Percentiles rank a stretch among this genome's conserved stretches.
phyloP scores from a whole-genome alignment of 2,888 invertebrate genomes.

The Pteria penguin region DNA sequence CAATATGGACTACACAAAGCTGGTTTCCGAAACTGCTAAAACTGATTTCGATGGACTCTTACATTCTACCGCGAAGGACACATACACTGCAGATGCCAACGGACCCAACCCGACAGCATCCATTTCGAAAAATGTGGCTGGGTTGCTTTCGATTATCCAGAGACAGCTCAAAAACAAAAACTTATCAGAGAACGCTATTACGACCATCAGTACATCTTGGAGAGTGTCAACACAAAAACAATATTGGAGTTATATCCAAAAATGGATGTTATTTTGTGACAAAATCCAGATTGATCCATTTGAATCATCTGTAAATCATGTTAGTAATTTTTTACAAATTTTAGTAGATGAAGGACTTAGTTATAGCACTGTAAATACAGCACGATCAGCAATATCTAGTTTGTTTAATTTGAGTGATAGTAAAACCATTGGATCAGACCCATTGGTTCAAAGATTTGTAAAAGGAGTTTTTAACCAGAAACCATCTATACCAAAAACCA shows the following conservation, averaged over 20 bases:
- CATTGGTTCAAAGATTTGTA: conserved; percentile 7
- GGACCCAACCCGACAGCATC: neutral
- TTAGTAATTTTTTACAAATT: neutral
- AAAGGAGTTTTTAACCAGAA: conserved; percentile 33
- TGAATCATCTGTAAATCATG: neutral
- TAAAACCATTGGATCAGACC: neutral
- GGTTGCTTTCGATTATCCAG: neutral
- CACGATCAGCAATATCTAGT: conserved; percentile 9
- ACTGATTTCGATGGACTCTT: neutral
- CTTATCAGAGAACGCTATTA: neutral
- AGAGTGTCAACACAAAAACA: conserved; percentile 3
- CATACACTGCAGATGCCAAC: neutral
- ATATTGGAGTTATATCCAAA: conserved; percentile 10
- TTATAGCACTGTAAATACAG: neutral
- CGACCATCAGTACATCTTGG: neutral
- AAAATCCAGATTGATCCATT: conserved; percentile 1
- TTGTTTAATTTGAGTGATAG: neutral
- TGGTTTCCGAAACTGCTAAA: neutral
- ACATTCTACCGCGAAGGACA: conserved; percentile 13
- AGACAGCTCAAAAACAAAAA: neutral
- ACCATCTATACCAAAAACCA: neutral
- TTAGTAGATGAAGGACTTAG: neutral
- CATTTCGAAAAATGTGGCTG: neutral
- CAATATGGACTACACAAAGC: conserved; percentile 30
- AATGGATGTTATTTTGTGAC: conserved; percentile 7